Base-by-base conservation (phyloP, 2,113 vertebrate genomes). In the Anolis carolinensis region DNA sequence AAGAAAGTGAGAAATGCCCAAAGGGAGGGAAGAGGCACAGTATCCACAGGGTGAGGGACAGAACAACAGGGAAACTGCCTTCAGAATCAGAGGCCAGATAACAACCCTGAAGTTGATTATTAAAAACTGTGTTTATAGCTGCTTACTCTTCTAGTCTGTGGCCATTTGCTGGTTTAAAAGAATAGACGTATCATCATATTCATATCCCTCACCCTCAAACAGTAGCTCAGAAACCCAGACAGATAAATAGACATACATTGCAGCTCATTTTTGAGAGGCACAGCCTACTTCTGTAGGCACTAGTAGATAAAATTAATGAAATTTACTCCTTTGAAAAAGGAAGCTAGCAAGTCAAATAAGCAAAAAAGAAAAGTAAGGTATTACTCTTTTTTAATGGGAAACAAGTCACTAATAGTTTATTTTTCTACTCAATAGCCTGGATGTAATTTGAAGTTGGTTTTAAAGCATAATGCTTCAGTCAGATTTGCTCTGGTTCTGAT, bases 331-430 rank as follows among this genome's bases (percentile, higher is more conserved):
- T 50, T 89, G 55, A 44, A 89, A 30, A 9, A 63, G 10, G 14
- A 88, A 2, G 7, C 11, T 70, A 2, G 65, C 1, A 74, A 55
- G 27, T 73, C 55, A 73, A 74, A 14, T 32, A 85, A 91, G 67
- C 0, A 0, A 7, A 82, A 5, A n/a, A n/a, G n/a, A n/a, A 52
- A 55, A 55, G 50, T 34, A 34, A 36, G 21, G 65, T 55, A 13
- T 6, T 20, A 59, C 36, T 65, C 11, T 3, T 62, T 23, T 83
- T 62, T 7, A 34, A 34, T 36, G 63, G 34, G 16, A 75, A 83
- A 63, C 16, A 27, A 44, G 34, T 44, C 79, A 67, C 10, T 55
- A 71, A 32, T 5, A 52, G 67, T n/a, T 16, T 11, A 44, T 34
- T 65, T 50, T 63, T 50, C 67, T 32, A 36, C 21, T 23, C n/a